These are phyloP conservation scores for Leptocoma aspasia DNA, from an alignment of 2,113 vertebrate genomes.

Conservation along the genomic window DNA sequence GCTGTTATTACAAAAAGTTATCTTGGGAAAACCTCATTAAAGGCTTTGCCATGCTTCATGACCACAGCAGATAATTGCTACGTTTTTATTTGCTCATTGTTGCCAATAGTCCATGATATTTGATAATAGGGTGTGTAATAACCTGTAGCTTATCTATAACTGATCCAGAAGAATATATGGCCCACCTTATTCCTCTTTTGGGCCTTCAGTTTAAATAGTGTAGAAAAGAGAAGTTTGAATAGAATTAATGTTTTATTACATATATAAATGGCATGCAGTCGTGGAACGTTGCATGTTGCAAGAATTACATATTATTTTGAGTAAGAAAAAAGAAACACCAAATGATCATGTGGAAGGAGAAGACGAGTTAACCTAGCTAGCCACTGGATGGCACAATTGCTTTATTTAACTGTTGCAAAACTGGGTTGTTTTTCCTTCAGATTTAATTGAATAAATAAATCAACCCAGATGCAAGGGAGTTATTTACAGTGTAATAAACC, in stretches of 20 bases:
- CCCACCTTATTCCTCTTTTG: background rate
- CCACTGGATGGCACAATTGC: slow-evolving; percentile 67
- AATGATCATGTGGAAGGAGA: background rate
- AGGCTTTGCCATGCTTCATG: background rate
- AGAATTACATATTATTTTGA: background rate
- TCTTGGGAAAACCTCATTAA: background rate
- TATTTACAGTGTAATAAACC: background rate
- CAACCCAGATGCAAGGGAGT: background rate
- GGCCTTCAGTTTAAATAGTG: background rate
- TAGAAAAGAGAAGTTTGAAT: background rate
- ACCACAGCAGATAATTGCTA: background rate
- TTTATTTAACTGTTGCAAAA: slow-evolving; percentile 46
- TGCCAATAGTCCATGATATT: background rate
- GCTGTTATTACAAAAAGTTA: background rate
- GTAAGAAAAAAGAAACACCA: background rate
- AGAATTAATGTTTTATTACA: background rate
- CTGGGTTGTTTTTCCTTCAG: background rate
- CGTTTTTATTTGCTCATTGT: background rate
- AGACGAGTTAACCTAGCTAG: background rate
- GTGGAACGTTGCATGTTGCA: background rate
- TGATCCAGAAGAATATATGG: background rate
- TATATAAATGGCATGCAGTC: background rate
- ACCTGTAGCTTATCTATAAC: background rate
- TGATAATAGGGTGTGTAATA: background rate
- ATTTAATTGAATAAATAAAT: background rate